Percentiles rank a stretch among this genome's conserved stretches.
Evolutionary conservation across 2,797 vertebrate genomes (phyloP).

Genomic region (Hozukius guyotensis): DNA sequence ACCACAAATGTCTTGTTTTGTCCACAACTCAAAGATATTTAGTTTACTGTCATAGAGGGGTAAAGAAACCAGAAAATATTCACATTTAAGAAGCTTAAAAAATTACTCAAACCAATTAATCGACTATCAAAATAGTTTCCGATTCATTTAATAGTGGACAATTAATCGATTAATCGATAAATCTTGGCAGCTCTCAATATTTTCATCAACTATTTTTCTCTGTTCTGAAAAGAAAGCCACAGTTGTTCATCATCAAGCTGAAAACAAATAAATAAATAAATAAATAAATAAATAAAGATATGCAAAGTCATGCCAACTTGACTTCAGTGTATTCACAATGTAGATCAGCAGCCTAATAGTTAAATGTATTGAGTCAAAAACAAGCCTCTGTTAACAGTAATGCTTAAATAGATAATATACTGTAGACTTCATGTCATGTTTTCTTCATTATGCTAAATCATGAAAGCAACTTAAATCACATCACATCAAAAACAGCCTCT

Average conservation of each 20-base stretch:
- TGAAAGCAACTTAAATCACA: constrained; percentile 22
- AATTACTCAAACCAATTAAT: too few relatives aligned
- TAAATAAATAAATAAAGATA: background rate
- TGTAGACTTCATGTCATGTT: background rate
- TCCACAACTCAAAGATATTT: too few relatives aligned
- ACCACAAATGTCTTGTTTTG: too few relatives aligned
- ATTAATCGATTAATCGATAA: too few relatives aligned
- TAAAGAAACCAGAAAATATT: too few relatives aligned
- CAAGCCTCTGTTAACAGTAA: background rate
- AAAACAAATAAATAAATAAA: too few relatives aligned
- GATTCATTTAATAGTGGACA: too few relatives aligned
- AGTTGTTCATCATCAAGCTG: background rate
- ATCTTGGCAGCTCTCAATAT: background rate
- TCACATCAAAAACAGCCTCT: constrained; percentile 18
- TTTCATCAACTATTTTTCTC: background rate
- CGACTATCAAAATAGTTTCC: too few relatives aligned
- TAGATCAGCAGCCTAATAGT: background rate
- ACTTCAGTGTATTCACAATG: background rate
- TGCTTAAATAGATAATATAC: background rate
- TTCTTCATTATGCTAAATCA: constrained; percentile 32
- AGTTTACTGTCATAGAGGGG: too few relatives aligned
- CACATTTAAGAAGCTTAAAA: too few relatives aligned
- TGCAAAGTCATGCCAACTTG: background rate
- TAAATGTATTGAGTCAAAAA: background rate
- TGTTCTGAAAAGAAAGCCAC: background rate